Base-by-base conservation (phyloP, 2,113 vertebrate genomes). In the Bubo bubo region DNA sequence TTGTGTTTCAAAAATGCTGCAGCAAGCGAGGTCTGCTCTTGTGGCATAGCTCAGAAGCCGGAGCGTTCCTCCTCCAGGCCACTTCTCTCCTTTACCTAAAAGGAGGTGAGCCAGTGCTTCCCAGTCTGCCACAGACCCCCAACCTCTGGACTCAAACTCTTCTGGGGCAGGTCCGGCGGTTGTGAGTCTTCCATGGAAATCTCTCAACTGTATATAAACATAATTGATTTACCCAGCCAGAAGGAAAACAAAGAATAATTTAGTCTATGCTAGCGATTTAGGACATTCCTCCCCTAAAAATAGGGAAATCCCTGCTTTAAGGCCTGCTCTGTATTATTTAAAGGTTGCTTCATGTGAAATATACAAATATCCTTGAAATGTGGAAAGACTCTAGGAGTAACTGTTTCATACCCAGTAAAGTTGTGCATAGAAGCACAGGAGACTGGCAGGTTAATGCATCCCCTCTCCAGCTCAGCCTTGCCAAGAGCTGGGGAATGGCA, bases 401-500 rank as follows among this genome's bases (percentile, higher is more conserved):
- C 22, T 72, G n/a, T 55, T 52, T 55, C 13, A n/a, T 35, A 49
- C 26, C 10, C 52, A 72, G 26, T 22, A 43, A 23, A 49, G 41
- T 10, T 70, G 56, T 45, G 32, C n/a, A 32, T 24, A 32, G 14
- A 81, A 35, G 9, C 0, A 0, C 63, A 72, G 62, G 4, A 70
- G 15, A 32, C 37, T 45, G 32, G 26, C 5, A 37, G 30, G 16
- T 11, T 52, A 90, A 70, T 0, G 0, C 2, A 1, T 3, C 8
- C 9, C 11, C 14, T 68, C 50, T 49, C 47, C 17, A 37, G 15
- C 34, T 91, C 14, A 71, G 30, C 26, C 45, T 56, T 56, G 9
- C 22, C n/a, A 37, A 45, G 26, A 62, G 34, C 7, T 62, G 39
- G 14, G 8, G 4, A 89, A 27, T 0, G 2, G 32, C 50, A 50